Base-by-base conservation (phyloP, 2,113 vertebrate species). In the Rallus limicola region DNA sequence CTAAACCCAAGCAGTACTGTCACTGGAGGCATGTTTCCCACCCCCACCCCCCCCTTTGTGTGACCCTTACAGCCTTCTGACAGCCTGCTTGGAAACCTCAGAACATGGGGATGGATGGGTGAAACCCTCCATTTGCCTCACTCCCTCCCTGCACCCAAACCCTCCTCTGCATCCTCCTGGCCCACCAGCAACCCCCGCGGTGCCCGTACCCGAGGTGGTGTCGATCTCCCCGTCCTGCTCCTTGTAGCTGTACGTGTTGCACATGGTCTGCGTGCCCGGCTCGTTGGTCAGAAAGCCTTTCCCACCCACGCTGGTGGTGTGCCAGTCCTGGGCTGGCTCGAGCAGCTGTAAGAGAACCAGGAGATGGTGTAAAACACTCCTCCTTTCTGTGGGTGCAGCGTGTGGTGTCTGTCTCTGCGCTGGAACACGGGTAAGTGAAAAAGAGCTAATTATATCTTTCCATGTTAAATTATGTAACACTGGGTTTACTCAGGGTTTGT, bases 221-320 rank as follows among this genome's bases (percentile, higher is more conserved):
- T 98, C 96, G 2, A 97, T 64, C 72, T 97, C 97, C 28, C 91
- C 40, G 0, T 98, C 98, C 76, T 97, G 96, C 48, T 98, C 98
- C 86, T 96, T 97, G 93, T 96, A 98, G 93, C 60, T 17, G 55
- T 96, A 97, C 10, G 96, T 72, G 90, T 83, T 91, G 60, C 93
- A 97, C 72, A 96, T 2, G 75, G 29, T 76, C 90, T 97, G 98
- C 2, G 65, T 67, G 46, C 98, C 97, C 0, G 95, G 96, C 72
- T 98, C 98, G 6, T 98, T 98, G 80, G 97, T 97, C 71, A 98
- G 96, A 67, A 97, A 98, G 21, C 98, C 98, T 79, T 98, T 98
- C 12, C 97, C 98, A 42, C 95, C 98, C 14, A 98, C 91, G 1
- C 56, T 96, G 71, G 93, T 98, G 13, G 64, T 78, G 50, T 98